phyloP scores from a whole-genome alignment of 2,113 vertebrate genomes.

The Rhinolophus sinicus region DNA sequence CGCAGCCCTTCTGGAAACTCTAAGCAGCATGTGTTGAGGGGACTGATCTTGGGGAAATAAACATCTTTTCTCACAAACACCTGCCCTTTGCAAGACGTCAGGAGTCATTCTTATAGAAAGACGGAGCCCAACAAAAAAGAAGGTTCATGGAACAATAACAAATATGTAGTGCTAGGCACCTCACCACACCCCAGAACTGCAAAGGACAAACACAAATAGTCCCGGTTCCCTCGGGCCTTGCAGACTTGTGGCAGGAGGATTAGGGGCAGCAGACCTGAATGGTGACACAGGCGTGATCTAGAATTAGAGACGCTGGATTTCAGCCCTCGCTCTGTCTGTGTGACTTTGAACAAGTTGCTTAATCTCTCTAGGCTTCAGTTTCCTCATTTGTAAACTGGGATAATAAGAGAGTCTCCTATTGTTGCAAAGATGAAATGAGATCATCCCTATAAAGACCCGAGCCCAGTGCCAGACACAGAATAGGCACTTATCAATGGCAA shows the following conservation, averaged over 20 bases:
- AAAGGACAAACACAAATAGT: neutral
- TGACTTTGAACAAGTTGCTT: neutral
- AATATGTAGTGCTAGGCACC: neutral
- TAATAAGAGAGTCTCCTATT: neutral
- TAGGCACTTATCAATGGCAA: neutral
- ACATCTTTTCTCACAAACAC: slow-evolving; percentile 42
- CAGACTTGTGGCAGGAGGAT: neutral
- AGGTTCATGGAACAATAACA: neutral
- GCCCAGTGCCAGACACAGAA: neutral
- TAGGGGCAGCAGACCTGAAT: neutral
- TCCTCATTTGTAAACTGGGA: neutral
- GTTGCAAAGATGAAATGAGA: neutral
- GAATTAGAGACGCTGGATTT: neutral
- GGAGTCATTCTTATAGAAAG: slow-evolving; percentile 23
- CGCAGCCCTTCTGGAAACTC: neutral
- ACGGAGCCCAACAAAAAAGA: neutral
- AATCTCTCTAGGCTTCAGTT: neutral
- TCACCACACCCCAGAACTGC: neutral
- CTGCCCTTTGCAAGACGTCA: slow-evolving; percentile 27
- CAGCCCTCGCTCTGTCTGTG: neutral
- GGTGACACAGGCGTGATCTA: neutral
- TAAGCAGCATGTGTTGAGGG: neutral
- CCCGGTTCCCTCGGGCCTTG: neutral
- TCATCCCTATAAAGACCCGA: neutral
- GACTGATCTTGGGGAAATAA: neutral